phyloP scores from a whole-genome alignment of 2,888 invertebrate genomes.

The Thereva nobilitata region DNA sequence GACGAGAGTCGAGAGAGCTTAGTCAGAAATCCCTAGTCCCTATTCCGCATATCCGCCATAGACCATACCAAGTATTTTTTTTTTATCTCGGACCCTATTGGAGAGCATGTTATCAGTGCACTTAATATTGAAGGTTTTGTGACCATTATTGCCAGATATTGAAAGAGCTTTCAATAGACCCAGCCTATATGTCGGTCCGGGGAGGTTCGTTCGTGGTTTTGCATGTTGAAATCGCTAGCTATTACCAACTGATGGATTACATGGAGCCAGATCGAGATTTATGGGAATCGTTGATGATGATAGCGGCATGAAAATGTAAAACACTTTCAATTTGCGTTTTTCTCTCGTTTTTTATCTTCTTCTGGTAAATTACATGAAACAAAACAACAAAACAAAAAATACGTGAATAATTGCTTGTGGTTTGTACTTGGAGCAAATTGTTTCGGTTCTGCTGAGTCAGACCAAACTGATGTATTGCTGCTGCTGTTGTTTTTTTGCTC shows the following conservation, averaged over 20 bases:
- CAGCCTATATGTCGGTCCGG: background rate
- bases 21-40: background rate
- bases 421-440: conserved; percentile 17
- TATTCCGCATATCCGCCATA: too few relatives aligned
- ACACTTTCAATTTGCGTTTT: conserved; percentile 31
- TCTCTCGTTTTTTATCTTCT: conserved; percentile 11
- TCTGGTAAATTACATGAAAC: background rate
- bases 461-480: too few relatives aligned
- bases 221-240: conserved; percentile 17
- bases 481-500: too few relatives aligned
- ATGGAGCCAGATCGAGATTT: conserved; percentile 23
- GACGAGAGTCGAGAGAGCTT: background rate
- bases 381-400: conserved; percentile 4
- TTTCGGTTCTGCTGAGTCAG: too few relatives aligned
- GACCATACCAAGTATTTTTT: conserved; percentile 26
- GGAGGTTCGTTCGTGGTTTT: conserved; percentile 9
- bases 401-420: conserved; percentile 29
- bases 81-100: conserved; percentile 1
- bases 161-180: conserved; percentile 25
- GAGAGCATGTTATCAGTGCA: conserved; percentile 17
- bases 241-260: conserved; percentile 26
- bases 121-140: conserved; percentile 29
- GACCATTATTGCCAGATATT: conserved; percentile 27
- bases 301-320: conserved; percentile 29
- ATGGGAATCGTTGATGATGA: conserved; percentile 24